A percentile compares a stretch with the other conserved stretches of the same genome.
Evolutionary conservation across 2,797 vertebrate genomes (phyloP).

Genomic region (Chaetodon trifasciatus): DNA sequence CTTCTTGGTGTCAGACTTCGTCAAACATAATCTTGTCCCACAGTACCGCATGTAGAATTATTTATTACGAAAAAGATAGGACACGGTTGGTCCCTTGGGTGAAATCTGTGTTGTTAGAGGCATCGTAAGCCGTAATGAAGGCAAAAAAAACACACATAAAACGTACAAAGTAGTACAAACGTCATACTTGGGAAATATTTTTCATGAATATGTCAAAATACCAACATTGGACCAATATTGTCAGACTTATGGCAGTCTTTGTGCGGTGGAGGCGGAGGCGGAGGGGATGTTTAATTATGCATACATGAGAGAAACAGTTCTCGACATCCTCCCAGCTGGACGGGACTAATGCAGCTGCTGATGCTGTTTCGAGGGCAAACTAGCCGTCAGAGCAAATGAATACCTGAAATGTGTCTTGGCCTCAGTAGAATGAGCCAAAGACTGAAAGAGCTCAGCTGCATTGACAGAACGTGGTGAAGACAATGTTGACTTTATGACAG

Average conservation of each 20-base stretch:
- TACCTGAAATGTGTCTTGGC: constrained; percentile 44
- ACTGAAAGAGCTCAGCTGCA: constrained; percentile 31
- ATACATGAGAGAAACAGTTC: constrained; percentile 60
- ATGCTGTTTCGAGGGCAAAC: constrained; percentile 47
- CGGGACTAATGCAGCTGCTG: constrained; percentile 53
- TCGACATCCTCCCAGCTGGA: constrained; percentile 68
- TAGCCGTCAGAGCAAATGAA: constrained; percentile 49
- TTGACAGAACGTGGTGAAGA: neutral
- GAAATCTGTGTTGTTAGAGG: neutral
- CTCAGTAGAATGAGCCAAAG: constrained; percentile 37
- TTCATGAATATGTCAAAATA: constrained; percentile 13
- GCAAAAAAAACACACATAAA: constrained; percentile 20
- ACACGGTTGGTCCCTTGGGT: constrained; percentile 3
- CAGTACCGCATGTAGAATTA: neutral
- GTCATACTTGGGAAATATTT: neutral
- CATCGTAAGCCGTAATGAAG: constrained; percentile 11
- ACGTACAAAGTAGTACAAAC: constrained; percentile 16
- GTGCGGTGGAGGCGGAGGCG: constrained; percentile 11
- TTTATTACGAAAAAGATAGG: constrained; percentile 5
- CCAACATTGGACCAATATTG: neutral
- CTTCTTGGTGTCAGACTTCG: constrained; percentile 24
- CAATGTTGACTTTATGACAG: neutral
- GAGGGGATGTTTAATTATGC: constrained; percentile 60
- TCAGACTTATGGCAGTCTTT: constrained; percentile 12
- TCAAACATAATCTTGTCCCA: constrained; percentile 2